phyloP scores from a whole-genome alignment of 2,888 invertebrate species.

The Ectobius pallidus region DNA sequence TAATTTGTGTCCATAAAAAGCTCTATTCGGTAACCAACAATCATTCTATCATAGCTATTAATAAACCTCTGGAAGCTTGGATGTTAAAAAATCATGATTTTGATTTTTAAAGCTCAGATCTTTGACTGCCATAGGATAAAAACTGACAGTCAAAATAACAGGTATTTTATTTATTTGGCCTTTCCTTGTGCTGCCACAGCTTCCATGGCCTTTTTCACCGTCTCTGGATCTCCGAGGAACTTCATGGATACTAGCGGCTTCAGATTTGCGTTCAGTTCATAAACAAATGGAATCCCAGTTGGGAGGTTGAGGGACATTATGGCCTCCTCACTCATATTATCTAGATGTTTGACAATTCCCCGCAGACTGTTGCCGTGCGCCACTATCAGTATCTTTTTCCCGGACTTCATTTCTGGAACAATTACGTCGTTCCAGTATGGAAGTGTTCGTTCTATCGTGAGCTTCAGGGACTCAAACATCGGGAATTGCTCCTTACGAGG shows the following conservation, averaged over 20 bases:
- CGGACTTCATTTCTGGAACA: slow-evolving; percentile 81
- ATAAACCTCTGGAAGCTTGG: too few species aligned
- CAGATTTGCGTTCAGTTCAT: slow-evolving; percentile 73
- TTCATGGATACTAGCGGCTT: slow-evolving; percentile 73
- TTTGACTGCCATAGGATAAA: too few species aligned
- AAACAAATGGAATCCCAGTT: slow-evolving; percentile 81
- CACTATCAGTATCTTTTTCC: slow-evolving; percentile 79
- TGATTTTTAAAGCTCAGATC: too few species aligned
- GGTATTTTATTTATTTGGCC: slow-evolving; percentile 35
- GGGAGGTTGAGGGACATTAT: slow-evolving; percentile 79
- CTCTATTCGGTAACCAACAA: too few species aligned
- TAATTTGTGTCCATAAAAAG: too few species aligned
- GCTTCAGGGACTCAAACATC: slow-evolving; percentile 79
- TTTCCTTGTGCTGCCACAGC: slow-evolving; percentile 56
- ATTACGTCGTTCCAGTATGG: slow-evolving; percentile 89
- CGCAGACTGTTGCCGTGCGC: slow-evolving; percentile 87
- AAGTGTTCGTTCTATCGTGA: slow-evolving; percentile 79
- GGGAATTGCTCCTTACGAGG: slow-evolving; percentile 76
- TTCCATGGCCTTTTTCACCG: slow-evolving; percentile 66
- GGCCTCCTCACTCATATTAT: slow-evolving; percentile 74
- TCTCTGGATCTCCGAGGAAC: slow-evolving; percentile 73
- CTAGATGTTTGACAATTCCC: slow-evolving; percentile 85
- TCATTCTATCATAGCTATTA: too few species aligned
- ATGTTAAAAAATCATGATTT: too few species aligned
- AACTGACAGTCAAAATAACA: too few species aligned